Percentiles rank a stretch among this genome's conserved stretches.
Conservation (phyloP, 2,797 vertebrate genomes). For the Pantherophis alleghaniensis region DNA sequence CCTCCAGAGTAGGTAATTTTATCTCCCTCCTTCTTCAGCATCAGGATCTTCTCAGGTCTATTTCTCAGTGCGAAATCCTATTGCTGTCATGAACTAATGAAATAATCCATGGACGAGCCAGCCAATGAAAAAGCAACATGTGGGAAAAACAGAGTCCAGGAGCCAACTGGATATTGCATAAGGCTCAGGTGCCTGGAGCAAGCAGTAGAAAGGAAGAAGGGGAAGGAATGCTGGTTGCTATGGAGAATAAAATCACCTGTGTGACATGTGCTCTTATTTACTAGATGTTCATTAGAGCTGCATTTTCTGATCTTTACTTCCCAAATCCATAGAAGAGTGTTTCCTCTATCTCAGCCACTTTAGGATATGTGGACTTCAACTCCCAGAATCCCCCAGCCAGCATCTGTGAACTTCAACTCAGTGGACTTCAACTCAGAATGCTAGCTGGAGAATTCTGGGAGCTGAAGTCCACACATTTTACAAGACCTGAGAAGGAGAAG, state of each 20-base stretch:
- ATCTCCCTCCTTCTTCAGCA: neutral
- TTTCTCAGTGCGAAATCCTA: conserved; percentile 7
- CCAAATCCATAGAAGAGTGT: neutral
- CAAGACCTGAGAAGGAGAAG: neutral
- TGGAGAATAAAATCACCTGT: conserved; percentile 3
- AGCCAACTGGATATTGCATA: neutral
- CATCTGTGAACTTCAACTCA: neutral
- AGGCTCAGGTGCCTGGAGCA: conserved; percentile 26
- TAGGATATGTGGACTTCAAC: neutral
- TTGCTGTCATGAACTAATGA: conserved; percentile 9
- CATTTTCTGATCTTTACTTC: neutral
- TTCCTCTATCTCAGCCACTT: neutral
- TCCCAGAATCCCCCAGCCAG: neutral
- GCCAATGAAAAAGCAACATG: conserved; percentile 20
- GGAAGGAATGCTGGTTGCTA: conserved; percentile 22
- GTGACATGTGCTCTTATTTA: neutral
- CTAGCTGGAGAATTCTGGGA: neutral
- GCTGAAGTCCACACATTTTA: neutral
- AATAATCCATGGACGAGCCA: neutral
- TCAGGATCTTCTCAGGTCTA: neutral
- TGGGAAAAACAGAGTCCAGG: neutral
- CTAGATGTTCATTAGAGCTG: conserved; percentile 7
- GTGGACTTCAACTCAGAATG: neutral
- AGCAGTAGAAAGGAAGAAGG: neutral
- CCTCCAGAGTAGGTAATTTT: rapidly evolving